Conservation (phyloP, 2,888 invertebrate species). For the Cordilura impudica region DNA sequence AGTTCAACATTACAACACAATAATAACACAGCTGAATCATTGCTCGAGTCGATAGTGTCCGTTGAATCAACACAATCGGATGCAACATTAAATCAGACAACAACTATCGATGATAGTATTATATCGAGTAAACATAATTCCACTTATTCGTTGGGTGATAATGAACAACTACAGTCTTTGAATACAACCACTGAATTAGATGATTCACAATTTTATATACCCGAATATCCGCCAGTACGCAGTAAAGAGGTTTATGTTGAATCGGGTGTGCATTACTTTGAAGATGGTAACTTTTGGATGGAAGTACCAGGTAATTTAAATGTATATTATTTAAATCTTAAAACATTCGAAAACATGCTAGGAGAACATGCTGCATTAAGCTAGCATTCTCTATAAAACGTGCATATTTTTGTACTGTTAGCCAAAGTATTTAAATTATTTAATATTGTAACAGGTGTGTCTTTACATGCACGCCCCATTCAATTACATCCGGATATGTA, state of each 20-base stretch:
- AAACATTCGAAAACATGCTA: too few species aligned
- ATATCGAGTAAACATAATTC: slow-evolving; percentile 77
- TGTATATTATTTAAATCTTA: too few species aligned
- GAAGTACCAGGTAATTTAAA: slow-evolving; percentile 83
- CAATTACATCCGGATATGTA: too few species aligned
- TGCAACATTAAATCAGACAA: slow-evolving; percentile 75
- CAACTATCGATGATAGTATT: slow-evolving; percentile 77
- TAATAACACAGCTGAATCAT: slow-evolving; percentile 67
- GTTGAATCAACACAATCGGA: slow-evolving; percentile 76
- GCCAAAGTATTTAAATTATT: too few species aligned
- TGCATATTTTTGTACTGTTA: too few species aligned
- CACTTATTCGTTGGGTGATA: slow-evolving; percentile 78
- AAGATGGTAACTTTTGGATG: slow-evolving; percentile 96
- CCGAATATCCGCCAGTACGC: slow-evolving; percentile 82
- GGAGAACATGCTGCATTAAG: too few species aligned
- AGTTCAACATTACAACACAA: slow-evolving; percentile 35
- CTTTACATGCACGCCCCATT: too few species aligned
- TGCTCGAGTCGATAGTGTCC: slow-evolving; percentile 77
- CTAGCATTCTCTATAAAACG: too few species aligned
- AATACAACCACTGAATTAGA: slow-evolving; percentile 74
- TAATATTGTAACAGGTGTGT: too few species aligned
- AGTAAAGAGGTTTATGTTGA: slow-evolving; percentile 86
- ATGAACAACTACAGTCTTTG: slow-evolving; percentile 70
- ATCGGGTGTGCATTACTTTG: slow-evolving; percentile 92
- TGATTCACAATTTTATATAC: slow-evolving; percentile 78